Evolutionary conservation across 2,888 invertebrate species (phyloP), one percentile per base, ranked within the genome.

Genomic region (Ecdyonurus torrentis): DNA sequence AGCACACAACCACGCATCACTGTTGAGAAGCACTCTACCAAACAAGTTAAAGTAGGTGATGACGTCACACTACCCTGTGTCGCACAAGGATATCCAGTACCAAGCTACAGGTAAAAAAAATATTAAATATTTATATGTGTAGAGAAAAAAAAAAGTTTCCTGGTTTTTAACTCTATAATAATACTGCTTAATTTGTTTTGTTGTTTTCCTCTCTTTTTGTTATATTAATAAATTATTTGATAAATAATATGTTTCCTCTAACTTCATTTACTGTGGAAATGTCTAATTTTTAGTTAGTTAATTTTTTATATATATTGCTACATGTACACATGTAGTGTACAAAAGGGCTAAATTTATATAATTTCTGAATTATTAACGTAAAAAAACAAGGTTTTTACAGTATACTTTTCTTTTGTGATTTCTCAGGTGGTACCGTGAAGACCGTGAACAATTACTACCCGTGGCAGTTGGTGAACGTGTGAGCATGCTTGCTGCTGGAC

Each of bases 1-100:
- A 82, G 81, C 70, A 86, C 86, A 66, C 83, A 86, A 70, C 88
- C 89, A 55, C 80, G 87, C 64, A 81, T 87, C 68, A 84, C 83
- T 59, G 82, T 85, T 61, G 87, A 87, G 74, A 82, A 86, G 70
- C 85, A 86, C 72, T 80, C 82, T 69, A 79, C 81, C 68, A 79
- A 84, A 64, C 81, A 84, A 69, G 83, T 83, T 65, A 82, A 81
- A 66, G 79, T 83, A 65, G 88, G 89, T 52, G 86, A 84, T 65
- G 86, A 86, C 72, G 84, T 87, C 69, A 84, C 84, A 68, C 74
- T 89, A 68, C 86, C 89, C 59, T 89, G 89, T 74, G 86, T 85
- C 25, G 88, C 89, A 63, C 88, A 89, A 75, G 89, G 87, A 66
- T 85, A 86, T 80, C 89, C 89, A 2, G 85, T 88, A 65, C 89